These are phyloP conservation scores for Xiphophorus maculatus DNA, from an alignment of 2,113 vertebrate genomes.

Conservation along the genomic window DNA sequence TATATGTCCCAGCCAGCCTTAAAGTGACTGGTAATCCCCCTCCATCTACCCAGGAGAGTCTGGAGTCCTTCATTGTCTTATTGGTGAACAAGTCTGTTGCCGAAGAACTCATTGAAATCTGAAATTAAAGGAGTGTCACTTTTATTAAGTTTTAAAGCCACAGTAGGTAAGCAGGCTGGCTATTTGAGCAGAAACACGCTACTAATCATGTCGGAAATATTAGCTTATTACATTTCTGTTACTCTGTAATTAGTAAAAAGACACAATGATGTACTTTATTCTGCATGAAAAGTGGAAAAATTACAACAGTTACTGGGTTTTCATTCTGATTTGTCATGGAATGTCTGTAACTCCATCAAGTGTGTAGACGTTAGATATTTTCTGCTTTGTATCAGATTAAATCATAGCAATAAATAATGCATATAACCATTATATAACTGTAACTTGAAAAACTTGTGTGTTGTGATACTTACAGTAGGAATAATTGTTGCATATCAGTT, in stretches of 20 bases:
- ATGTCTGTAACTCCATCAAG: no score
- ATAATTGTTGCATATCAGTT: background rate
- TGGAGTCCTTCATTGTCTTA: no score
- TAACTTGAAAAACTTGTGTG: no score
- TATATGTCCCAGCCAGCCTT: slow-evolving; percentile 7
- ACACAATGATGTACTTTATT: background rate
- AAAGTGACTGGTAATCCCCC: background rate
- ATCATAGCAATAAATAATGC: no score
- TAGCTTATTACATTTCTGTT: background rate
- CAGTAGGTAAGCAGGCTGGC: background rate
- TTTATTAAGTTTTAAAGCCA: background rate
- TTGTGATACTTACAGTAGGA: background rate
- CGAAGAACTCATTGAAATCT: background rate
- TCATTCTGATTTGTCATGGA: no score
- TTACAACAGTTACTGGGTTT: background rate
- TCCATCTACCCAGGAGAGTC: background rate
- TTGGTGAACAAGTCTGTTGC: background rate
- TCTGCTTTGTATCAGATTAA: no score
- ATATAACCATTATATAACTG: no score
- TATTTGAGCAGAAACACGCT: background rate
- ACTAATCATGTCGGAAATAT: background rate
- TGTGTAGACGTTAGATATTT: no score
- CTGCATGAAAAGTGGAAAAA: background rate
- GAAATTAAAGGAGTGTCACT: background rate
- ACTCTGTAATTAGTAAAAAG: background rate